These are phyloP conservation scores for Acromyrmex heyeri DNA, from an alignment of 1,140 invertebrate genomes.

Conservation along the genomic window DNA sequence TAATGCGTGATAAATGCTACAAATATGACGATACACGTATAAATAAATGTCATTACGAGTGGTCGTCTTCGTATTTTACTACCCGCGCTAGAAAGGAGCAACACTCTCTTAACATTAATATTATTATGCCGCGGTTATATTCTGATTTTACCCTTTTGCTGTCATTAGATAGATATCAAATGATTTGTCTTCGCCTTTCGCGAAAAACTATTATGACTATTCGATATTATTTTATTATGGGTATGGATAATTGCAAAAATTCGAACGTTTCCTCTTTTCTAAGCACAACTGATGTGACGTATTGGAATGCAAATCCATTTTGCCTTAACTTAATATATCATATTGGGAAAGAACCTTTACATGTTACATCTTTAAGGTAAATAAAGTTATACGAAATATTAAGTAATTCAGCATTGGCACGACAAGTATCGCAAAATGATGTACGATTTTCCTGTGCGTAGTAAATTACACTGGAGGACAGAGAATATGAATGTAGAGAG, in stretches of 20 bases:
- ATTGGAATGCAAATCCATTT: slow-evolving; percentile 50
- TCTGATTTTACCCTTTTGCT: neutral
- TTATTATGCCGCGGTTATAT: neutral
- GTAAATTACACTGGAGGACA: slow-evolving; percentile 53
- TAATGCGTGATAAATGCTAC: slow-evolving; percentile 68
- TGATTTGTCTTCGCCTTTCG: slow-evolving; percentile 1
- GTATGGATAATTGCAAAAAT: slow-evolving; percentile 18
- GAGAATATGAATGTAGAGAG: neutral
- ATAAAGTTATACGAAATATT: neutral
- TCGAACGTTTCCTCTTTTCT: slow-evolving; percentile 13
- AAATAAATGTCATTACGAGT: slow-evolving; percentile 55
- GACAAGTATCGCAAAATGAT: slow-evolving; percentile 19
- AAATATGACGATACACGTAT: slow-evolving; percentile 52
- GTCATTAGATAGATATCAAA: slow-evolving; percentile 14
- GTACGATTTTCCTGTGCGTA: slow-evolving; percentile 65
- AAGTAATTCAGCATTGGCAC: slow-evolving; percentile 15
- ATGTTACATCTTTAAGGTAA: neutral
- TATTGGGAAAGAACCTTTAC: neutral
- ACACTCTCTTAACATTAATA: slow-evolving; percentile 8
- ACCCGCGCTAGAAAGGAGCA: slow-evolving; percentile 15
- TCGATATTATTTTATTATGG: slow-evolving; percentile 5
- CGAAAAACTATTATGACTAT: slow-evolving; percentile 17
- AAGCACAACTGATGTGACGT: neutral
- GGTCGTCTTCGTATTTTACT: slow-evolving; percentile 10
- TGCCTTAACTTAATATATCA: slow-evolving; percentile 42